Evolutionary conservation across 2,797 vertebrate genomes (phyloP).

Genomic region (Galaxias olidus): DNA sequence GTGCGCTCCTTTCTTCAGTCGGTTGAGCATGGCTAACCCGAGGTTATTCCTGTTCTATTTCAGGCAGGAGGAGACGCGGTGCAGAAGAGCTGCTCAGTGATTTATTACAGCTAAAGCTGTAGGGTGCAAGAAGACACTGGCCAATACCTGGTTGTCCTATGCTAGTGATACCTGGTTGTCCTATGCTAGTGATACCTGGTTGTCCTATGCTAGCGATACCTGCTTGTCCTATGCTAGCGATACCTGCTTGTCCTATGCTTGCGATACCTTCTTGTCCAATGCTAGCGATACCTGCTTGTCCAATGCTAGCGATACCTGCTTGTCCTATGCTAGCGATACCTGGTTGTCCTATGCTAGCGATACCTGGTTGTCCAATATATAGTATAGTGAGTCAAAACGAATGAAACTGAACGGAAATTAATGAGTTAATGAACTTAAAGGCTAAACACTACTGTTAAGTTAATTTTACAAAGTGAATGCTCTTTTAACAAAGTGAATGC

Average conservation of each 20-base stretch:
- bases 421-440: slow-evolving; percentile 31
- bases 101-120: slow-evolving; percentile 31
- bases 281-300: too few species aligned
- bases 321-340: too few species aligned
- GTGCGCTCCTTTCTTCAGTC: slow-evolving; percentile 3
- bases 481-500: neutral
- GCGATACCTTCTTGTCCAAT: too few species aligned
- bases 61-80: slow-evolving; percentile 4
- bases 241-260: too few species aligned
- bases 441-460: neutral
- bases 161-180: too few species aligned
- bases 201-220: too few species aligned
- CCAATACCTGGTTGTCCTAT: too few species aligned
- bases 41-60: slow-evolving; percentile 3
- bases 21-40: neutral
- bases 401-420: slow-evolving; percentile 21
- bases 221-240: too few species aligned
- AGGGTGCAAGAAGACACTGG: neutral
- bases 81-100: slow-evolving; percentile 22
- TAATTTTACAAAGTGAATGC: neutral
- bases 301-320: too few species aligned
- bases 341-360: too few species aligned
- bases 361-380: too few species aligned
- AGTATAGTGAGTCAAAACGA: slow-evolving; percentile 12
- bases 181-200: too few species aligned